Evolutionary conservation across 2,797 vertebrate genomes (phyloP).

Genomic region (Adelosebastes latens): DNA sequence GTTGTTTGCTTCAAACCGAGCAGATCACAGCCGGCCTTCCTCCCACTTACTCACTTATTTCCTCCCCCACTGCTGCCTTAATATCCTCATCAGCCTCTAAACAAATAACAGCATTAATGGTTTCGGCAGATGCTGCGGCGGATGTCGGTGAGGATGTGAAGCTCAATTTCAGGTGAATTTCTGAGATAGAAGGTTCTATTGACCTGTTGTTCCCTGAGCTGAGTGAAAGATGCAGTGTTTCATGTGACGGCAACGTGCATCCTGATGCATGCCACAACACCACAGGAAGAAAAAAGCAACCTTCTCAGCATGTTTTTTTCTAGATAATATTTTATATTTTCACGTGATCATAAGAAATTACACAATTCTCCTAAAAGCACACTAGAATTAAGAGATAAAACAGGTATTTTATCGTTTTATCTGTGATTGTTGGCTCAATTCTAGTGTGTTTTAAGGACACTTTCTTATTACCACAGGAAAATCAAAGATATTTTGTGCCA

Average conservation of each 20-base stretch:
- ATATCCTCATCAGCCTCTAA: constrained; percentile 51
- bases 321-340: neutral
- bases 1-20: constrained; percentile 14
- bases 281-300: neutral
- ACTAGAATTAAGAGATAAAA: neutral
- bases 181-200: neutral
- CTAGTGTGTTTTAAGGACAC: no score
- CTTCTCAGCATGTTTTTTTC: neutral
- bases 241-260: neutral
- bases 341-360: neutral
- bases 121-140: constrained; percentile 6
- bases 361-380: neutral
- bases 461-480: accelerated
- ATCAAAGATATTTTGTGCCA: no score
- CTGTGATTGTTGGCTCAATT: no score
- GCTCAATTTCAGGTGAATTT: neutral
- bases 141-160: neutral
- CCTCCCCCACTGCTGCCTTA: constrained; percentile 29
- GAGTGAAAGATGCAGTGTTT: neutral
- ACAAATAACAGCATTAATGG: constrained; percentile 31
- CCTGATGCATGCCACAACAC: no score
- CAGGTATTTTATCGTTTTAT: no score
- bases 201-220: neutral
- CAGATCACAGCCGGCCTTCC: constrained; percentile 35
- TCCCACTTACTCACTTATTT: constrained; percentile 45